phyloP scores from a whole-genome alignment of 2,113 vertebrate genomes.

The human region DNA sequence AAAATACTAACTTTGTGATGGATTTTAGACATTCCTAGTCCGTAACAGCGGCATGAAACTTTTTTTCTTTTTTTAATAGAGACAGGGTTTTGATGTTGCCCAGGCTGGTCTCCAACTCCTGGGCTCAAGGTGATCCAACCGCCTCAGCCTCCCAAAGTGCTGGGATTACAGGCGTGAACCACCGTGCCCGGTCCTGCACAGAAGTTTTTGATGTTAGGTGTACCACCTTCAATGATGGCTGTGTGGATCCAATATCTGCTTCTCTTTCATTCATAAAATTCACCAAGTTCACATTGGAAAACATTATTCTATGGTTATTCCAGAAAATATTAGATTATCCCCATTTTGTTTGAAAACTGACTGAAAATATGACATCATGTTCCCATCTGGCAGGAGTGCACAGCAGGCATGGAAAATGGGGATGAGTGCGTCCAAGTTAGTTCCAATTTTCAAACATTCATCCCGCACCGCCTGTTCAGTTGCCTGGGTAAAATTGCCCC shows the following conservation, averaged over 20 bases:
- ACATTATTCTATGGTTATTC: not conserved
- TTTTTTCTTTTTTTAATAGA: too few relatives aligned
- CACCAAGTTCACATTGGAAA: not conserved
- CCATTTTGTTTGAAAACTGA: not conserved
- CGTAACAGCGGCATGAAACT: too few relatives aligned
- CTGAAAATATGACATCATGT: not conserved
- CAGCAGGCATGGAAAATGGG: not conserved
- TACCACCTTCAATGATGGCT: not conserved
- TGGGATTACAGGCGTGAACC: too few relatives aligned
- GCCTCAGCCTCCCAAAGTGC: too few relatives aligned
- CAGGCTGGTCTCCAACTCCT: too few relatives aligned
- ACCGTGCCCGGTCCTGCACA: accelerated
- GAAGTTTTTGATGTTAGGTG: not conserved
- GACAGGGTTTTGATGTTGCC: too few relatives aligned
- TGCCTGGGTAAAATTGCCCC: not conserved
- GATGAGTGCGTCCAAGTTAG: not conserved
- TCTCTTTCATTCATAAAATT: not conserved
- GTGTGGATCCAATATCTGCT: not conserved
- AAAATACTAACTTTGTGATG: not conserved
- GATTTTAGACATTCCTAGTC: not conserved
- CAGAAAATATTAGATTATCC: not conserved
- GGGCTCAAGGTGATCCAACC: too few relatives aligned
- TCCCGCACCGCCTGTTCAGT: not conserved
- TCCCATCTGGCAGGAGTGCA: too few relatives aligned
- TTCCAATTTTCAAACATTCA: not conserved